Evolutionary conservation across 2,797 vertebrate genomes (phyloP).

Genomic region (Amazona finschi): DNA sequence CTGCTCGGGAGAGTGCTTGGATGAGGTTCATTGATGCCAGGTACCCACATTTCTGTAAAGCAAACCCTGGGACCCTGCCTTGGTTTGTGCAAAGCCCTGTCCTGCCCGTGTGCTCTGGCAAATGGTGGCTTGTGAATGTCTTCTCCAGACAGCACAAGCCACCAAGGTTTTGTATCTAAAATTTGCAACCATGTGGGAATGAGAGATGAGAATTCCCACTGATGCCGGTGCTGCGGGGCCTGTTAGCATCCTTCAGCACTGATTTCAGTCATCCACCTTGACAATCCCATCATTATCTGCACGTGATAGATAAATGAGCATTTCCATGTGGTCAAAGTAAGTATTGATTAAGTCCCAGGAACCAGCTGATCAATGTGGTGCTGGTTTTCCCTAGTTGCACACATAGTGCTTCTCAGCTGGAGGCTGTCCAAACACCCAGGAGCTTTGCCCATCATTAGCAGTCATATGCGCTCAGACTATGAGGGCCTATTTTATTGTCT

Average conservation of each 20-base stretch:
- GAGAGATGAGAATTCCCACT: not conserved
- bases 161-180: not conserved
- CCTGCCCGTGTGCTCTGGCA: not conserved
- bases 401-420: not conserved
- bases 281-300: not conserved
- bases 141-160: not conserved
- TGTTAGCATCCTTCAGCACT: not conserved
- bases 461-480: not conserved
- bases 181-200: fast-evolving
- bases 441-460: not conserved
- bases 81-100: not conserved
- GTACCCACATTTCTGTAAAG: not conserved
- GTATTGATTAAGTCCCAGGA: not conserved
- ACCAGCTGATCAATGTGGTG: not conserved
- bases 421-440: not conserved
- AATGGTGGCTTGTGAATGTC: not conserved
- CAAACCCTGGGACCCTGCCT: not conserved
- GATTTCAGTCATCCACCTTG: not conserved
- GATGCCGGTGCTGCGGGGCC: fast-evolving
- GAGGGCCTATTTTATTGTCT: not conserved
- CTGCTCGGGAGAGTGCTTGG: not conserved
- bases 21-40: fast-evolving
- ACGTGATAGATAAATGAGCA: not conserved
- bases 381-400: not conserved
- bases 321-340: not conserved